phyloP scores from a whole-genome alignment of 2,113 vertebrate species.

The Pampusana beccarii region DNA sequence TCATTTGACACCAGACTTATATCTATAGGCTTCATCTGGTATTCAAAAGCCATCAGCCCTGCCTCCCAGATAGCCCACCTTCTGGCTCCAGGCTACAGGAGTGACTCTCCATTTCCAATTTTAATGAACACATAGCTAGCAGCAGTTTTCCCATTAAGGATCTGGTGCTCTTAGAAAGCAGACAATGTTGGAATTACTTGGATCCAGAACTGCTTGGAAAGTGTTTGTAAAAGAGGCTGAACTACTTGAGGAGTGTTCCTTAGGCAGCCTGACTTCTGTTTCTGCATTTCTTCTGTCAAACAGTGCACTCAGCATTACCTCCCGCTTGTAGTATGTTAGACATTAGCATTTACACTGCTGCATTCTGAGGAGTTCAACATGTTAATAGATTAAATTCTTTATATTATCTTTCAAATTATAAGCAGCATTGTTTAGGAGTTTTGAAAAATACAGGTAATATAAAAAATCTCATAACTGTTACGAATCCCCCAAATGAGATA shows the following conservation, averaged over 20 bases:
- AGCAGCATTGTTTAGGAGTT: background rate
- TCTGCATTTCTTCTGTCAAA: background rate
- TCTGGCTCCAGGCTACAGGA: conserved; percentile 65
- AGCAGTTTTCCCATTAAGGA: conserved; percentile 44
- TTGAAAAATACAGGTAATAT: background rate
- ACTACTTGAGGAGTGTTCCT: background rate
- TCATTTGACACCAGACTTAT: conserved; percentile 73
- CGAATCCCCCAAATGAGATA: background rate
- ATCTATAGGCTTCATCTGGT: conserved; percentile 74
- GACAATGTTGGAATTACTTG: conserved; percentile 7
- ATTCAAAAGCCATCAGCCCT: conserved; percentile 72
- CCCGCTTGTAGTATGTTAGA: background rate
- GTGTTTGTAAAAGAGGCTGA: conserved; percentile 22
- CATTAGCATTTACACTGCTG: background rate
- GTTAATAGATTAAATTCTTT: background rate
- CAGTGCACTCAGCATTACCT: background rate
- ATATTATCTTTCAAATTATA: background rate
- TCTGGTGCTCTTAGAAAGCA: conserved; percentile 35
- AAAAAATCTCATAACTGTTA: background rate
- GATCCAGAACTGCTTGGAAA: conserved; percentile 35
- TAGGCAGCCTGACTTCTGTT: background rate
- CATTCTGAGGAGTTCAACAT: background rate
- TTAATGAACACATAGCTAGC: conserved; percentile 58
- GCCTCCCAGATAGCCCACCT: conserved; percentile 71
- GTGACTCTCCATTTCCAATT: conserved; percentile 72